Conservation (phyloP, 2,797 vertebrate genomes). For the Muscicapa striata region DNA sequence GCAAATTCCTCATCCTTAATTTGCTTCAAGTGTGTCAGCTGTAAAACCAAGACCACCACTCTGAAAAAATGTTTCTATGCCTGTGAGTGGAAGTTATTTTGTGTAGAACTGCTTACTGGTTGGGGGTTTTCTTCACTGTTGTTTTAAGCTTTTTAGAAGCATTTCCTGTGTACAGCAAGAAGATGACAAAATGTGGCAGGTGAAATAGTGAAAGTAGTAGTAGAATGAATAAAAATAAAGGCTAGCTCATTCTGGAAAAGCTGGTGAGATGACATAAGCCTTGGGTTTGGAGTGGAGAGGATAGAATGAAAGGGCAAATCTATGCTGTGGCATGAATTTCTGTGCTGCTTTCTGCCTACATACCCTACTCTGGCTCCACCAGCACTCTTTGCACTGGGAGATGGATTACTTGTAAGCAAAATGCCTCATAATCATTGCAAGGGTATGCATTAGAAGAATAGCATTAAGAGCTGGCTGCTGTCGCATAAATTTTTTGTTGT, state of each 20-base stretch:
- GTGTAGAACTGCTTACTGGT: background rate
- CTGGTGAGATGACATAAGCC: background rate
- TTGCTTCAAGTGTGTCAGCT: background rate
- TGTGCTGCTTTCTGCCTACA: background rate
- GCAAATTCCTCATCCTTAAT: slow-evolving; percentile 1
- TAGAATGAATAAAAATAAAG: background rate
- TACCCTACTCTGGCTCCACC: background rate
- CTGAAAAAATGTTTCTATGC: background rate
- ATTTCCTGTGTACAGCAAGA: background rate
- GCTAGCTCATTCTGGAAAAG: background rate
- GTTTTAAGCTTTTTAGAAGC: background rate
- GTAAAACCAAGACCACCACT: background rate
- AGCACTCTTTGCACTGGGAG: background rate
- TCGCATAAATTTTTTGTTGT: background rate
- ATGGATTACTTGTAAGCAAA: background rate
- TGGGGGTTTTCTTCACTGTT: background rate
- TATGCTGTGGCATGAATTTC: background rate
- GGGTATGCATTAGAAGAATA: background rate
- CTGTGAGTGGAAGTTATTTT: background rate
- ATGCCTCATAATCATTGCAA: background rate
- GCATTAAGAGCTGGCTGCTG: background rate
- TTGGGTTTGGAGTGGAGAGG: background rate
- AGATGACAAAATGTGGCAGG: background rate
- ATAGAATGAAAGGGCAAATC: background rate
- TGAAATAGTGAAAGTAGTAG: background rate